These are phyloP conservation scores for Gambusia yucatana DNA, from an alignment of 2,797 vertebrate species.

Conservation along the genomic window DNA sequence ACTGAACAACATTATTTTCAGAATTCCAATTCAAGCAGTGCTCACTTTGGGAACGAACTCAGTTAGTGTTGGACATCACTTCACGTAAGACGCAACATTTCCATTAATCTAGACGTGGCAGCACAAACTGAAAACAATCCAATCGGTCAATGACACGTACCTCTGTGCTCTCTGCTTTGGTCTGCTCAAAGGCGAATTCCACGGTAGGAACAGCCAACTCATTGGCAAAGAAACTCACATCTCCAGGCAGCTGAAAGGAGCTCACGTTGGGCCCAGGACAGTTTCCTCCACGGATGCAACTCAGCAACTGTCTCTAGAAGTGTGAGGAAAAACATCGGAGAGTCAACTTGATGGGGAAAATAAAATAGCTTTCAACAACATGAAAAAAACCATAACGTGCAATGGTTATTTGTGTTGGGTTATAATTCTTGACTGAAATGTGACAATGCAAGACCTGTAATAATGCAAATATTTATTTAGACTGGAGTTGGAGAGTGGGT, in stretches of 20 bases:
- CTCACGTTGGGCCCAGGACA: conserved; percentile 85
- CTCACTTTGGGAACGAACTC: neutral
- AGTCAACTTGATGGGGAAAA: neutral
- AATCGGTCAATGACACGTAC: conserved; percentile 60
- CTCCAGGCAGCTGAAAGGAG: conserved; percentile 88
- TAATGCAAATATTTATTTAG: neutral
- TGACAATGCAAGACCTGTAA: neutral
- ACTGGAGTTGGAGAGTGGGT: neutral
- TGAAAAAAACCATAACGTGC: neutral
- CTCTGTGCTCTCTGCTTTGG: conserved; percentile 77
- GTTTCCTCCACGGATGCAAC: conserved; percentile 79
- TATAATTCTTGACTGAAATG: neutral
- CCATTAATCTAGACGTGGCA: neutral
- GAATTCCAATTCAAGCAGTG: neutral
- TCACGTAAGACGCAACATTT: neutral
- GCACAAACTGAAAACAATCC: neutral
- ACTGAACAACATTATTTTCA: neutral
- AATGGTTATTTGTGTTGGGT: neutral
- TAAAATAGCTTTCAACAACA: neutral
- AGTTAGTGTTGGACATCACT: neutral
- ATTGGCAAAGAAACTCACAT: conserved; percentile 91
- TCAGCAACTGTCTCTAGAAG: conserved; percentile 86
- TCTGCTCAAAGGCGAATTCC: conserved; percentile 88
- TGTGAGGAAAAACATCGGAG: neutral
- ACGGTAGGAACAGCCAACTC: conserved; percentile 86